A percentile compares a stretch with the other conserved stretches of the same genome.
These are phyloP conservation scores for Aselliscus stoliczkanus DNA, from an alignment of 2,797 vertebrate genomes.

Conservation along the genomic window DNA sequence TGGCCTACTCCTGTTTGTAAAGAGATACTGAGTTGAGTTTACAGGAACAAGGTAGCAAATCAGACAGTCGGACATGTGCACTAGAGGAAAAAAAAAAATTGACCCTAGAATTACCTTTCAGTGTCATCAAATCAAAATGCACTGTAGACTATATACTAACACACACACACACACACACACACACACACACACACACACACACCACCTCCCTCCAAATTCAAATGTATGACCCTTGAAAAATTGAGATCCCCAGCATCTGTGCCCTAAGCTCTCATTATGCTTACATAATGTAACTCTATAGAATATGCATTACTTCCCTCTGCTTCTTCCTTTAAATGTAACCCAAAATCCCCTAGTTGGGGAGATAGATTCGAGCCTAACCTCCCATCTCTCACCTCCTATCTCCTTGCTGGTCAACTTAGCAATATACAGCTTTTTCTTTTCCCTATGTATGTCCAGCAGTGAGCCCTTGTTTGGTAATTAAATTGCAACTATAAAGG, in stretches of 20 bases:
- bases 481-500: too few relatives aligned
- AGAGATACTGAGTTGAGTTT: neutral
- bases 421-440: neutral
- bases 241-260: neutral
- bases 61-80: neutral
- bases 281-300: neutral
- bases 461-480: neutral
- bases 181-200: neutral
- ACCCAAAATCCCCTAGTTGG: neutral
- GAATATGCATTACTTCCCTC: neutral
- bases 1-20: neutral
- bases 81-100: neutral
- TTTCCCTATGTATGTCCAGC: neutral
- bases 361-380: neutral
- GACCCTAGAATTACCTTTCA: neutral
- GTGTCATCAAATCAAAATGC: neutral
- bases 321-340: neutral
- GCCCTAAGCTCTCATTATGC: neutral
- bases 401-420: neutral
- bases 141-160: neutral
- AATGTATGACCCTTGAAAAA: neutral
- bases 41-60: neutral
- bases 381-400: too few relatives aligned
- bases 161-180: neutral
- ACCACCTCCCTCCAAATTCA: neutral